These are phyloP conservation scores for Leptosomus discolor DNA, from an alignment of 2,113 vertebrate genomes.

Conservation along the genomic window DNA sequence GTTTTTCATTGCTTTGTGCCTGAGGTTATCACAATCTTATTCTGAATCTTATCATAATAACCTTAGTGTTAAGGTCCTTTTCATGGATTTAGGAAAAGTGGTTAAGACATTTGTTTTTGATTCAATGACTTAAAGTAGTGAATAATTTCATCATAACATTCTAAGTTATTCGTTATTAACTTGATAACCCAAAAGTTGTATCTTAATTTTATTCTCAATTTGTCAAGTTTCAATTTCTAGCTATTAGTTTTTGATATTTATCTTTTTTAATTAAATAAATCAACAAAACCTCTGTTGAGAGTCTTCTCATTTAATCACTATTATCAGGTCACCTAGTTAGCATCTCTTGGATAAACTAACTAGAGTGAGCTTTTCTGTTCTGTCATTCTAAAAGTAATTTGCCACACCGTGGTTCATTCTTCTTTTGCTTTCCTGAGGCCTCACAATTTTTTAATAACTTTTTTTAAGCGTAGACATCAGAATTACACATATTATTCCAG, in stretches of 20 bases:
- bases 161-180: not conserved
- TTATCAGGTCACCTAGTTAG: not conserved
- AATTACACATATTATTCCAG: not conserved
- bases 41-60: not conserved
- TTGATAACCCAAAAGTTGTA: not conserved
- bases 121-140: not conserved
- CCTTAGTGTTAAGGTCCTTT: not conserved
- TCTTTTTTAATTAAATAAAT: not conserved
- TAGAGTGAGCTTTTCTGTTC: not conserved
- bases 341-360: not conserved
- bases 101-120: not conserved
- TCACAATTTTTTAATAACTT: not conserved
- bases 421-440: not conserved
- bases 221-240: not conserved
- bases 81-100: not conserved
- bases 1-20: not conserved
- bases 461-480: not conserved
- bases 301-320: not conserved
- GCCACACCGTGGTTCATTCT: not conserved
- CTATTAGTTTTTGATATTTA: not conserved
- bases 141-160: not conserved
- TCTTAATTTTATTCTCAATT: not conserved
- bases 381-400: not conserved
- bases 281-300: not conserved
- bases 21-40: not conserved